Evolutionary conservation across 2,797 vertebrate species (phyloP), one percentile per base, ranked within the genome.

Genomic region (Epinephelus coioides): DNA sequence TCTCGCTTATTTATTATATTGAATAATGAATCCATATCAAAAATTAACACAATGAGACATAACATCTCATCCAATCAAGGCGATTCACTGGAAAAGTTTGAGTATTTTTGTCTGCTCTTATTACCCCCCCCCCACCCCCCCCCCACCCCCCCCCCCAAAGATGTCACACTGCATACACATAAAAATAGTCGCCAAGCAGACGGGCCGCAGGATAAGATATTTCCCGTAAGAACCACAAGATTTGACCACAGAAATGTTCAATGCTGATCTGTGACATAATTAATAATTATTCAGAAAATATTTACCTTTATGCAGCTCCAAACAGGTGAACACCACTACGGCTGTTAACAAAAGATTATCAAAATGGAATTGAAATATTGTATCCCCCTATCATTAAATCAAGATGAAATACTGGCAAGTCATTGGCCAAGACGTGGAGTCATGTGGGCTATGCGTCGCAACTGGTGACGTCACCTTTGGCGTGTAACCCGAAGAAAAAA

Each of bases 391-490:
- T 82, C 79, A 78, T 59, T 76, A 82, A 81, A 85, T 87, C 78
- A 49, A 73, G 78, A 84, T 88, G 87, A 88, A 90, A 92, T 90
- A 90, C 88, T 69, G 78, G 85, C 91, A 69, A 91, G 90, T 91
- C 92, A 97, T 97, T 97, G 97, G 97, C 88, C 94, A 89, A 87
- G 86, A 87, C 86, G 91, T 59, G 83, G 77, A 88, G 93, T 96
- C 97, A 97, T 89, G 95, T 97, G 97, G 93, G 88, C 80, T 0
- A 40, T 86, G 88, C 94, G 88, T 93, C 92, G 92, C 92, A 83
- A 78, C 96, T 96, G 53, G 88, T 96, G 96, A 97, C 71, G 71
- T 86, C 78, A 82, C 94, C 90, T 91, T 94, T 90, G 92, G 94
- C 74, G 46, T 69, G 56, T 67, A 69, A 79, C 62, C 64, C 65